These are phyloP conservation scores for Salminus brasiliensis DNA, from an alignment of 2,113 vertebrate genomes.

Conservation along the genomic window DNA sequence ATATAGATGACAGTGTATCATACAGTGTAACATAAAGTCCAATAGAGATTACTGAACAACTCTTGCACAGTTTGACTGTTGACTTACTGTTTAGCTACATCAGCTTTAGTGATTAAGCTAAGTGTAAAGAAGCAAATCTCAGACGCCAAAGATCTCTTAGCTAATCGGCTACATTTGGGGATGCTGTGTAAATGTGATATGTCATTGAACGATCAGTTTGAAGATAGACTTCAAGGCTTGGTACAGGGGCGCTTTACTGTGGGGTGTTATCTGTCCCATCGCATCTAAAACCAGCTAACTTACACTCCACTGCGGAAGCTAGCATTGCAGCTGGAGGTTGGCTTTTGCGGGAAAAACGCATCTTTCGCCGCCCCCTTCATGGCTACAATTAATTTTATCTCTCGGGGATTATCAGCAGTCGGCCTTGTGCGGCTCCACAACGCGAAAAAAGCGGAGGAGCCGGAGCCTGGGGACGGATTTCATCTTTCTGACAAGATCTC, in stretches of 20 bases:
- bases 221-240: background rate
- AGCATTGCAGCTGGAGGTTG: background rate
- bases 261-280: background rate
- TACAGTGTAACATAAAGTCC: too few species aligned
- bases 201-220: background rate
- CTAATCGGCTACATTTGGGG: background rate
- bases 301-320: background rate
- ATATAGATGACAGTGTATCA: too few species aligned
- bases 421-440: conserved; percentile 4
- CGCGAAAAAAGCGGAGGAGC: conserved; percentile 59
- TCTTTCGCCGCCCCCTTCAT: conserved; percentile 59
- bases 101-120: too few species aligned
- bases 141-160: too few species aligned
- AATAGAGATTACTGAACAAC: too few species aligned
- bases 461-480: conserved; percentile 72
- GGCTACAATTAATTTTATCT: conserved; percentile 78
- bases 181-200: background rate
- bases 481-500: conserved; percentile 79
- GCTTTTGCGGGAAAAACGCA: background rate
- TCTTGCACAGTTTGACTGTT: too few species aligned
- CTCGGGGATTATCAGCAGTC: conserved; percentile 70
- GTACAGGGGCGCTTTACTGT: background rate
- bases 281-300: background rate
- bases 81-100: too few species aligned
- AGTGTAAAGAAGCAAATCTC: too few species aligned